Base-by-base conservation (phyloP, 2,888 invertebrate species). In the Leptinotarsa juncta region DNA sequence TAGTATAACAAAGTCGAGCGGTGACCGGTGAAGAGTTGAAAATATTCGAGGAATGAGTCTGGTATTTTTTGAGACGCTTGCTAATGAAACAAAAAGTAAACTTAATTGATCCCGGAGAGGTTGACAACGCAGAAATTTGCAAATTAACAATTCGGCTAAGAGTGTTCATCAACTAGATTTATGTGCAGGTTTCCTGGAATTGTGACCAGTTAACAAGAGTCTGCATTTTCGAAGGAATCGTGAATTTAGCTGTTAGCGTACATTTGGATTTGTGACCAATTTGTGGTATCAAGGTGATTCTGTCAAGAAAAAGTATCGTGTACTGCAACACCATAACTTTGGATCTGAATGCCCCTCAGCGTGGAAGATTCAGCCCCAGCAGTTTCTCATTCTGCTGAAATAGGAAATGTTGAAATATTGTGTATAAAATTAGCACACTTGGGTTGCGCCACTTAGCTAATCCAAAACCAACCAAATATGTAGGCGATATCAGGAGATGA, bases 1-100 rank as follows among this genome's bases (percentile, higher is more conserved):
- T 79, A 81, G 82, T 79, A 80, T 79, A 81, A 83, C 82, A 83
- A 82, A 81, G 82, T 80, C 76, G 77, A 78, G 79, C 80, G 82
- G 78, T 80, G 81, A 81, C 57, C 57, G 10, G 32, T 42, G 57
- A 48, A 78, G 70, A 68, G 66, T 69, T 72, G 70, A 73, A 79
- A 78, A 60, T 76, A 81, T 81, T 79, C 77, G n/a, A 73, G 76
- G 82, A 81, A 82, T 81, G 81, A 77, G 78, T 77, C 75, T 77
- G 80, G 80, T 74, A 80, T 80, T 80, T 80, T 67, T 76, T 78
- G 67, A 72, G 65, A 73, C 70, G 69, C 73, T 75, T 75, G 74
- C 80, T 81, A 80, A 81, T 81, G 82, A 82, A 82, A 81, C 79
- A 74, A 77, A 81, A 81, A 80, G 81, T 71, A 77, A 76, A 74